Base-by-base conservation (phyloP, 2,797 vertebrate genomes). In the Thunnus albacares region DNA sequence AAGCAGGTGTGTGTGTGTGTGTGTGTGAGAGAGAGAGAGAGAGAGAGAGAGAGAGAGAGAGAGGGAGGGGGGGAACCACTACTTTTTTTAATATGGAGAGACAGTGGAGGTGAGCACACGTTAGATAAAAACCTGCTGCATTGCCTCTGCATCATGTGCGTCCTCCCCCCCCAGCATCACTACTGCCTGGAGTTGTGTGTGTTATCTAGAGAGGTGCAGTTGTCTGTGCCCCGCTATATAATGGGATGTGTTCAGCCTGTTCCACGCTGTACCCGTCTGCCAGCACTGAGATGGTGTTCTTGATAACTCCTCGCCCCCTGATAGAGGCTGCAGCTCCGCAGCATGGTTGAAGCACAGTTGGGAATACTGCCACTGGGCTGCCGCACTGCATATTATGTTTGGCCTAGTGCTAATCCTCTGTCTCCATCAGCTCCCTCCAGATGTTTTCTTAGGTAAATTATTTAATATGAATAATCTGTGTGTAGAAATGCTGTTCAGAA, bases 181-280 rank as follows among this genome's bases (percentile, higher is more conserved):
- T 28, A 7, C 5, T 15, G 81, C 86, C 82, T 59, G 62, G 62
- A 81, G 79, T 64, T 18, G 5, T 38, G 26, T 5, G 73, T 49
- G 82, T 92, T 93, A 93, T 92, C 91, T 90, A 10, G 89, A 89
- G 89, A 92, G 91, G 88, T 88, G 90, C 88, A 77, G 84, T 85
- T 87, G 91, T 88, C 81, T 70, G 85, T 22, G 38, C 57, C 70
- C 84, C 41, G 83, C 80, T 59, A 65, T 77, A 89, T 88, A 89
- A 91, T 86, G 60, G 87, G 85, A 89, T 82, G 83, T 75, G 84
- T 82, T 79, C 78, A 75, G 84, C 75, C 83, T 80, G 80, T 64
- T 83, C 80, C 80, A 41, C 33, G 24, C 81, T 69, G 66, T 56
- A 47, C 38, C 70, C 24, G 75, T 88, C 89, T 86, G 83, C 87